Evolutionary conservation across 2,797 vertebrate genomes (phyloP).

Genomic region (Darevskia mixta): DNA sequence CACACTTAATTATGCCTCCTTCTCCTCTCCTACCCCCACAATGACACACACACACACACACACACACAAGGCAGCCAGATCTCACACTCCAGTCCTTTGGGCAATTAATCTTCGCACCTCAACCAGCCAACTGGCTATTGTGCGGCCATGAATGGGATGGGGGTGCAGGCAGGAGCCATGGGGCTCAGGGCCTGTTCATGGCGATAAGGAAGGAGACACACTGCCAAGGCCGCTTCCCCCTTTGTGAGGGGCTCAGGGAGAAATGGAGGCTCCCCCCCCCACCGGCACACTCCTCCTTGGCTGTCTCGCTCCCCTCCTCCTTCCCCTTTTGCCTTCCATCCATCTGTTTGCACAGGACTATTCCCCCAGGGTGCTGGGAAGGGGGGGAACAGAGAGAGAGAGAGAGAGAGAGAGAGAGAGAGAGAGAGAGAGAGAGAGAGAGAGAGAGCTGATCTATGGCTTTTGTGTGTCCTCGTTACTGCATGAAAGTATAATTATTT

Average conservation of each 20-base stretch:
- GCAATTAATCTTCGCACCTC: slow-evolving; percentile 42
- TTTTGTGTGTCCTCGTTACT: not conserved
- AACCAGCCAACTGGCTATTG: slow-evolving; percentile 23
- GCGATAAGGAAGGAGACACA: slow-evolving; percentile 4
- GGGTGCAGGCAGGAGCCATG: not conserved
- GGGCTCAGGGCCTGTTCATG: not conserved
- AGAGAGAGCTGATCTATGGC: not conserved
- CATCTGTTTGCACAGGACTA: slow-evolving; percentile 37
- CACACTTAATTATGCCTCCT: slow-evolving; percentile 2
- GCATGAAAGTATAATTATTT: slow-evolving; percentile 23
- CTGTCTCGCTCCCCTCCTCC: not conserved
- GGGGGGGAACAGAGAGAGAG: no score
- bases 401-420: not conserved
- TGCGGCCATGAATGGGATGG: not conserved
- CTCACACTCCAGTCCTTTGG: not conserved
- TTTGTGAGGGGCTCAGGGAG: not conserved
- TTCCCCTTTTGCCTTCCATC: not conserved
- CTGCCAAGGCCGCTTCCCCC: not conserved
- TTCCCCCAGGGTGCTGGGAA: not conserved
- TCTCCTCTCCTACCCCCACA: not conserved
- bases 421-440: not conserved
- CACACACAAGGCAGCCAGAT: slow-evolving; percentile 5
- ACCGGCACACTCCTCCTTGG: not conserved
- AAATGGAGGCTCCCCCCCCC: not conserved
- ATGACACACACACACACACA: not conserved